Evolutionary conservation across 2,113 vertebrate species (phyloP).

Genomic region (Phylloscopus trochiloides): DNA sequence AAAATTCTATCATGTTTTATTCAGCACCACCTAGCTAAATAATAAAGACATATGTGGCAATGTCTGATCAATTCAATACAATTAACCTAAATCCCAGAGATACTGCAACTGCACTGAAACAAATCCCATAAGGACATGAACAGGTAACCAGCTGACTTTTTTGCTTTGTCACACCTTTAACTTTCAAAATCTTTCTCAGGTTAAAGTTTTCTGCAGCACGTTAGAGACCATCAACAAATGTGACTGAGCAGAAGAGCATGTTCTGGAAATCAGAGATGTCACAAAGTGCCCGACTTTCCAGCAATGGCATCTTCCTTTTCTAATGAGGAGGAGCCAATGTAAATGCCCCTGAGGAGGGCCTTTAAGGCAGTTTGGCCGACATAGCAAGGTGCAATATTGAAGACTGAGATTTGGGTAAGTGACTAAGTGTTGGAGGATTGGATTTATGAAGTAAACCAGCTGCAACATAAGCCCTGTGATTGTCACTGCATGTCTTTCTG

Average conservation of each 20-base stretch:
- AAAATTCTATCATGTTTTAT: neutral
- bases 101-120: neutral
- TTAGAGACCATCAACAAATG: neutral
- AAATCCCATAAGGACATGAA: neutral
- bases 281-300: rapidly evolving
- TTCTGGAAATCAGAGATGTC: neutral
- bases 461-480: neutral
- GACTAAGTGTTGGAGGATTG: neutral
- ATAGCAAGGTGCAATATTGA: neutral
- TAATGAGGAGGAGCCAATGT: neutral
- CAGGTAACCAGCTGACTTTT: neutral
- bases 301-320: neutral
- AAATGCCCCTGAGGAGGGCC: neutral
- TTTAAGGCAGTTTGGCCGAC: neutral
- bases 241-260: neutral
- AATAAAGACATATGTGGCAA: neutral
- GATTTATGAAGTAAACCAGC: neutral
- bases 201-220: neutral
- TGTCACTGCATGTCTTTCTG: neutral
- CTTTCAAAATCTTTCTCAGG: neutral
- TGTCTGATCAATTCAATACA: neutral
- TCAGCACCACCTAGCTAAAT: neutral
- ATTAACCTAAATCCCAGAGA: neutral
- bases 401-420: neutral
- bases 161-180: neutral